Base-by-base conservation (phyloP, 2,797 vertebrate genomes). In the Myotis myotis region DNA sequence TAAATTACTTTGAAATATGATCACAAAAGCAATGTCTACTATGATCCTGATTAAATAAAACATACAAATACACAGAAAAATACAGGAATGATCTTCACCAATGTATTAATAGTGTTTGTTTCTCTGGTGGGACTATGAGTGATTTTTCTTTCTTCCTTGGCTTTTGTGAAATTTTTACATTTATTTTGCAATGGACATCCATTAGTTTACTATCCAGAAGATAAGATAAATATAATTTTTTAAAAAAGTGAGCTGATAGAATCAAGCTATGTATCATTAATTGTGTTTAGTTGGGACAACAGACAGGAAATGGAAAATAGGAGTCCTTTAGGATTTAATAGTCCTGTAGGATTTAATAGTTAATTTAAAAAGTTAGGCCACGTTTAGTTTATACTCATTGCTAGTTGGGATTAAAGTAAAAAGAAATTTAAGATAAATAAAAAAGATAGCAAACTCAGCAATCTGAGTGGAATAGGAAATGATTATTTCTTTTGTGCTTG, bases 1-100 rank as follows among this genome's bases (percentile, higher is more conserved):
- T 76, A 28, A 92, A 94, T 80, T 47, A 79, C 23, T 95, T 89
- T 57, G 74, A 92, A 92, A 89, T 95, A 66, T 89, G 36, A 89
- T 78, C 57, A 76, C 23, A 68, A 95, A 92, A 78, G 86, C 75
- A 93, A 6, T 79, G 33, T 72, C n/a, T 51, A 60, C 55, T 51
- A 38, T 78, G 25, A 62, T 62, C n/a, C 74, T 93, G 87, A 86
- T 89, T 41, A 71, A 76, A 88, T 91, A 88, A 95, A 88, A 79
- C 70, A 92, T 74, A 75, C 19, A 94, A 92, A 78, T 75, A 30
- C 30, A 90, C 41, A 86, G 33, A 78, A 83, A 84, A n/a, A n/a
- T 86, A 62, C 0, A 87, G 66, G 62, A 71, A 23, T 2, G 3
- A 84, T 87, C 71, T 84, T 91, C 79, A 92, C n/a, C 36, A 90